Evolutionary conservation across 2,888 invertebrate genomes (phyloP), one percentile per base, ranked within the genome.

Genomic region (Diarsia dahlii): DNA sequence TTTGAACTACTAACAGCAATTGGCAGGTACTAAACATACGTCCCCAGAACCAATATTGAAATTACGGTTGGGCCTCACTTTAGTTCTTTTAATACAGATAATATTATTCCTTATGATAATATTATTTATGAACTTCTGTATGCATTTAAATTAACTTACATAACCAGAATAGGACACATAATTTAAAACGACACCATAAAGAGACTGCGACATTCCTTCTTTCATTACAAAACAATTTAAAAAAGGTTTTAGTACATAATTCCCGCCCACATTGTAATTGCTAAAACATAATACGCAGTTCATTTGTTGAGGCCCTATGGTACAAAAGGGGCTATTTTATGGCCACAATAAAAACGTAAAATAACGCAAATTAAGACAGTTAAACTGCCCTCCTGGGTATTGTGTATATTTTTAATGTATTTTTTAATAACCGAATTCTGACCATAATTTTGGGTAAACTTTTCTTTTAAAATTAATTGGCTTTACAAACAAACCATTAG

Each of bases 331-430:
- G 68, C 1, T 67, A 63, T 50, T 84, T 81, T 76, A 81, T 73
- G 23, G 64, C 20, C 60, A 62, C 67, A 76, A 73, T 81, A 76
- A 84, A 84, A 82, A 84, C 66, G 65, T 76, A 62, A 97, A 82
- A 69, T 76, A 73, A 84, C 52, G 60, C 71, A 65, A 77, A 84
- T 76, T 73, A 58, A 74, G 68, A 74, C 70, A 64, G 23, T 67
- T 65, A 58, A 62, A 74, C 28, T 68, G 45, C 73, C 45, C 54
- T 60, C 50, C 20, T 39, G 63, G 76, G 60, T 12, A 58, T 45
- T 80, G 64, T 68, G 63, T 80, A 68, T 68, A 60, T 62, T 46
- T 74, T 64, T 58, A 50, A 67, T 68, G 67, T 58, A 39, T 54
- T 39, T 75, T 83, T 64, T 67, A 46, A 23, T 48, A 20, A 60